Conservation (phyloP, 64 coral and sea anemone species). For the Catalaphyllia jardinei region DNA sequence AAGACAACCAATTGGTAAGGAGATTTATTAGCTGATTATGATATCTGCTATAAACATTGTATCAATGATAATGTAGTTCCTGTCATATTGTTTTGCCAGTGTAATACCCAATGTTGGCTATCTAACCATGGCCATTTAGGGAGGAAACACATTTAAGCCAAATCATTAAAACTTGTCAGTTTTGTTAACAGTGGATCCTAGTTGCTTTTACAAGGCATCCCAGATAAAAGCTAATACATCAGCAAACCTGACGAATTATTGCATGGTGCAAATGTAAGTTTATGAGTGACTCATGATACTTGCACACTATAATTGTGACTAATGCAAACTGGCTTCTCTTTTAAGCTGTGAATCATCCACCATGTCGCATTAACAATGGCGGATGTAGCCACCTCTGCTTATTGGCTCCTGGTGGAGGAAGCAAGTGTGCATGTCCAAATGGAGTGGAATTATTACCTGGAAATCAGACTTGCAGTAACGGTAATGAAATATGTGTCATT, state of each 20-base stretch:
- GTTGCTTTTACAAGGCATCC: too few relatives aligned
- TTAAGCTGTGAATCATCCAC: not conserved
- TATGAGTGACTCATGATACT: not conserved
- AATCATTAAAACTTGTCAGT: too few relatives aligned
- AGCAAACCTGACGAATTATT: too few relatives aligned
- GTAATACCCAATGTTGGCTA: too few relatives aligned
- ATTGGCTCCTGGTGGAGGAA: not conserved
- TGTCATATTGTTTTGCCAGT: too few relatives aligned
- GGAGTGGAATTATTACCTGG: conserved; percentile 13
- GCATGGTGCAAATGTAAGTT: too few relatives aligned
- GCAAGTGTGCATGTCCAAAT: conserved; percentile 46
- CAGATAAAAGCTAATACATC: too few relatives aligned
- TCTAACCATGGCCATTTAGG: too few relatives aligned
- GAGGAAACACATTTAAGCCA: too few relatives aligned
- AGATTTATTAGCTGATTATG: not conserved
- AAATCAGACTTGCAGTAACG: conserved; percentile 24
- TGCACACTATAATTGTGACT: not conserved
- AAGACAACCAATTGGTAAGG: conserved; percentile 47
- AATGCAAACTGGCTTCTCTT: not conserved
- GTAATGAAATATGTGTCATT: not conserved
- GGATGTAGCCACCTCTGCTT: conserved; percentile 61
- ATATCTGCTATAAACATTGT: too few relatives aligned
- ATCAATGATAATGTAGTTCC: too few relatives aligned
- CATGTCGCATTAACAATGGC: conserved; percentile 34
- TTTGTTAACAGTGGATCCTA: too few relatives aligned